Percentiles rank a stretch among this genome's conserved stretches.
phyloP scores from a whole-genome alignment of 2,797 vertebrate genomes.

The Artibeus lituratus region DNA sequence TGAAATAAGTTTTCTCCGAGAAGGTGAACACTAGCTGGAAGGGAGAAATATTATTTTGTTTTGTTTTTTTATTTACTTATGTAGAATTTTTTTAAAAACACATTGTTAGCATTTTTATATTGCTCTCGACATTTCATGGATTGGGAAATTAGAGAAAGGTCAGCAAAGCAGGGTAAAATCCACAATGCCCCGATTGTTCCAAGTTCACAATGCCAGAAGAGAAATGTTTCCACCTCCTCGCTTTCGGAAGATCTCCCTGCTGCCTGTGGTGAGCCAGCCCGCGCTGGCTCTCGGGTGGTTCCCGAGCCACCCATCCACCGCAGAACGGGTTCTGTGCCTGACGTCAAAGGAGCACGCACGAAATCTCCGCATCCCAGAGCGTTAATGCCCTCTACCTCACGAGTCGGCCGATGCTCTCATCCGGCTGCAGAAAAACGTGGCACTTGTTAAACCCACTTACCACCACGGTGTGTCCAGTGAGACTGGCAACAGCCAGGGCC shows the following conservation, averaged over 20 bases:
- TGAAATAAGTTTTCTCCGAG: background rate
- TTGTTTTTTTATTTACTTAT: background rate
- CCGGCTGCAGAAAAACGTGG: background rate
- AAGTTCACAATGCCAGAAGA: constrained; percentile 1
- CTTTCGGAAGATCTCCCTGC: background rate
- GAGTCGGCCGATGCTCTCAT: rapidly evolving
- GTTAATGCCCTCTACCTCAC: rapidly evolving
- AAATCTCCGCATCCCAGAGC: background rate
- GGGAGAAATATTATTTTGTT: background rate
- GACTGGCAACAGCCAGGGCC: rapidly evolving
- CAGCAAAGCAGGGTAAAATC: constrained; percentile 11
- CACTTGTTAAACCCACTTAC: background rate
- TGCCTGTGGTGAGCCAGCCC: background rate
- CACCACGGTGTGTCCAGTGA: background rate
- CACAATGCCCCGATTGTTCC: constrained; percentile 35
- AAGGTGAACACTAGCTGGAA: background rate
- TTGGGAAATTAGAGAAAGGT: constrained; percentile 9
- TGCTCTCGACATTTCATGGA: background rate
- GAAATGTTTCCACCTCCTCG: constrained; percentile 7
- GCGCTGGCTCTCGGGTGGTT: too few relatives aligned
- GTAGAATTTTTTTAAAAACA: background rate
- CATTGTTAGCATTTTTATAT: constrained; percentile 22
- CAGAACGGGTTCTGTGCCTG: rapidly evolving
- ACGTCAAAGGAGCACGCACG: rapidly evolving
- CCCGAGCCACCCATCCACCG: rapidly evolving